Evolutionary conservation across 2,113 vertebrate species (phyloP).

Genomic region (Nycticryphes semicollaris): DNA sequence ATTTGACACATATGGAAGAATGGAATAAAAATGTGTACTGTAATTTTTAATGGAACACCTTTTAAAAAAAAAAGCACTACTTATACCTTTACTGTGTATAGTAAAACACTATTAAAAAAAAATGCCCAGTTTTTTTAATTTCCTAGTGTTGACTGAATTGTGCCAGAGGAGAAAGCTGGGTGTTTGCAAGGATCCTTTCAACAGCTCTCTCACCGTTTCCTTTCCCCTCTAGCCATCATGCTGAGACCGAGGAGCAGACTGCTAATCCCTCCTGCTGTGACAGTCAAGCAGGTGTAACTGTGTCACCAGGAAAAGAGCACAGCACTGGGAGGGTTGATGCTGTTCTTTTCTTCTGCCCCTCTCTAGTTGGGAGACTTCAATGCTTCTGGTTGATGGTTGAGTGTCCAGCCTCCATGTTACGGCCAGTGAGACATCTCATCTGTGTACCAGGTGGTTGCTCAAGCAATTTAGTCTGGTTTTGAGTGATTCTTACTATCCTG

Average conservation of each 20-base stretch:
- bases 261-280: background rate
- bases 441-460: background rate
- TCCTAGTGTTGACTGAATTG: no score
- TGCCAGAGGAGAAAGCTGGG: background rate
- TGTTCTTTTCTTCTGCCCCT: background rate
- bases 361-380: background rate
- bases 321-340: background rate
- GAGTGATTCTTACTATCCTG: background rate
- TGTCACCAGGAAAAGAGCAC: background rate
- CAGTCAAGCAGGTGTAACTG: background rate
- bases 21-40: background rate
- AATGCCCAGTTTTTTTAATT: background rate
- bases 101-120: background rate
- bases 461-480: background rate
- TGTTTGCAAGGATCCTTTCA: background rate
- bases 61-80: background rate
- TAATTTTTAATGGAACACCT: background rate
- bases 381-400: accelerated
- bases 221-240: background rate
- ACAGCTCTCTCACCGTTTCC: accelerated
- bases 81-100: background rate
- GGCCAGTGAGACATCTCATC: background rate
- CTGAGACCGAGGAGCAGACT: background rate
- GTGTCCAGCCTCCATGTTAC: background rate
- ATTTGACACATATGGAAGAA: background rate